A percentile compares a stretch with the other conserved stretches of the same genome.
phyloP scores from a whole-genome alignment of 2,888 invertebrate species.

The Thymelicus acteon region DNA sequence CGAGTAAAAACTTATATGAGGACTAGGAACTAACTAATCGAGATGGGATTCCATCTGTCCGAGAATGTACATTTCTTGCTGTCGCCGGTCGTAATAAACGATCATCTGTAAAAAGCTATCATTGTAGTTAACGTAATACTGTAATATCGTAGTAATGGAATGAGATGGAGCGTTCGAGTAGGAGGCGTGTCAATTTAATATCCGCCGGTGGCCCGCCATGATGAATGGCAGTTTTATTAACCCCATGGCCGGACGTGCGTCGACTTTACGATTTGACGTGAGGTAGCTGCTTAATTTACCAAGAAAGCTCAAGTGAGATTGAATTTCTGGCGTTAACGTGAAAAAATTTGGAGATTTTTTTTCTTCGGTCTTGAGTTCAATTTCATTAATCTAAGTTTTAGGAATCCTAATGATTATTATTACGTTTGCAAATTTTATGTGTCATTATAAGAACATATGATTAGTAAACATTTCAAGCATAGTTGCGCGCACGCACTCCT shows the following conservation, averaged over 20 bases:
- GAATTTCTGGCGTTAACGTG: constrained; percentile 47
- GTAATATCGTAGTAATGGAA: constrained; percentile 63
- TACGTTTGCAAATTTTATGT: neutral
- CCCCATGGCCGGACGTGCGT: constrained; percentile 56
- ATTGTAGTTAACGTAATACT: constrained; percentile 51
- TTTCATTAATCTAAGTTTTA: too few species aligned
- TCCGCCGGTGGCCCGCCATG: constrained; percentile 71
- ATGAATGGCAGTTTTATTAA: constrained; percentile 75
- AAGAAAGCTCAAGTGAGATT: constrained; percentile 49
- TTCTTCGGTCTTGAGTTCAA: neutral
- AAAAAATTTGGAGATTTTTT: constrained; percentile 6
- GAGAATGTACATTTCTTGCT: constrained; percentile 26
- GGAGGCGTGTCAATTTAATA: constrained; percentile 80
- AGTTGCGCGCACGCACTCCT: neutral
- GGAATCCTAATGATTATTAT: too few species aligned
- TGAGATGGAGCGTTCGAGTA: constrained; percentile 63
- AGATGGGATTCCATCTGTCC: constrained; percentile 37
- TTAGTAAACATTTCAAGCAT: constrained; percentile 4
- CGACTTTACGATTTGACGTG: constrained; percentile 57
- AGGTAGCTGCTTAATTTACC: constrained; percentile 50
- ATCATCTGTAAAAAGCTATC: constrained; percentile 38
- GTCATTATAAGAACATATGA: neutral
- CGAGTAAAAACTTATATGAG: constrained; percentile 17
- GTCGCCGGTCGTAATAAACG: constrained; percentile 29
- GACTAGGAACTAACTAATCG: constrained; percentile 40